Conservation (phyloP, 2,888 invertebrate genomes). For the Nasonia oneida region DNA sequence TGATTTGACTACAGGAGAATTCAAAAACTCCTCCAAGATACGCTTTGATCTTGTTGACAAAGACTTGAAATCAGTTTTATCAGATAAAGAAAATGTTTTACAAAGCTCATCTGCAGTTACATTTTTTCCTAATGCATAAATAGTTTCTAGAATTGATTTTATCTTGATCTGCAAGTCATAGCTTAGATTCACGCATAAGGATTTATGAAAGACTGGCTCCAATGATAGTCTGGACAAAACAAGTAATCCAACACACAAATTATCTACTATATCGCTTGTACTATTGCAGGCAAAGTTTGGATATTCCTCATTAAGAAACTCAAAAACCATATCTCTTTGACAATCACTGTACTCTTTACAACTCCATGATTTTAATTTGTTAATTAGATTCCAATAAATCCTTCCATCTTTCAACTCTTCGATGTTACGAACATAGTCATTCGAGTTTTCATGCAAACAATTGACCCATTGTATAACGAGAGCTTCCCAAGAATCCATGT, state of each 20-base stretch:
- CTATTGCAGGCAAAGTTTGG: slow-evolving; percentile 79
- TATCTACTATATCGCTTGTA: slow-evolving; percentile 74
- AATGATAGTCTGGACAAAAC: slow-evolving; percentile 81
- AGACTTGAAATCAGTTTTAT: slow-evolving; percentile 60
- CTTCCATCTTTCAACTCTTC: slow-evolving; percentile 68
- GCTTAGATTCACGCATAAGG: slow-evolving; percentile 81
- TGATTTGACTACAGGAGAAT: slow-evolving; percentile 72
- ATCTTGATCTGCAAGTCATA: slow-evolving; percentile 81
- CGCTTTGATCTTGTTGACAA: slow-evolving; percentile 66
- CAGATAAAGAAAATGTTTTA: slow-evolving; percentile 77
- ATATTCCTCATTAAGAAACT: slow-evolving; percentile 75
- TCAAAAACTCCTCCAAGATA: slow-evolving; percentile 71
- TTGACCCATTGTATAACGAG: slow-evolving; percentile 58
- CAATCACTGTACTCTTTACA: background rate
- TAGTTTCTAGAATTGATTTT: slow-evolving; percentile 80
- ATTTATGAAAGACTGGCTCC: slow-evolving; percentile 81
- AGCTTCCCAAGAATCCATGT: slow-evolving; percentile 54
- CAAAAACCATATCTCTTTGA: slow-evolving; percentile 23
- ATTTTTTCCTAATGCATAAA: slow-evolving; percentile 80
- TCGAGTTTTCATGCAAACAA: slow-evolving; percentile 25
- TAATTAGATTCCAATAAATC: slow-evolving; percentile 70
- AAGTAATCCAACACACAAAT: slow-evolving; percentile 80
- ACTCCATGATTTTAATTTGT: slow-evolving; percentile 67
- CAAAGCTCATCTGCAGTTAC: slow-evolving; percentile 78
- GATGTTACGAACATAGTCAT: slow-evolving; percentile 54